phyloP scores from a whole-genome alignment of 2,113 vertebrate species.

The Burhinus oedicnemus region DNA sequence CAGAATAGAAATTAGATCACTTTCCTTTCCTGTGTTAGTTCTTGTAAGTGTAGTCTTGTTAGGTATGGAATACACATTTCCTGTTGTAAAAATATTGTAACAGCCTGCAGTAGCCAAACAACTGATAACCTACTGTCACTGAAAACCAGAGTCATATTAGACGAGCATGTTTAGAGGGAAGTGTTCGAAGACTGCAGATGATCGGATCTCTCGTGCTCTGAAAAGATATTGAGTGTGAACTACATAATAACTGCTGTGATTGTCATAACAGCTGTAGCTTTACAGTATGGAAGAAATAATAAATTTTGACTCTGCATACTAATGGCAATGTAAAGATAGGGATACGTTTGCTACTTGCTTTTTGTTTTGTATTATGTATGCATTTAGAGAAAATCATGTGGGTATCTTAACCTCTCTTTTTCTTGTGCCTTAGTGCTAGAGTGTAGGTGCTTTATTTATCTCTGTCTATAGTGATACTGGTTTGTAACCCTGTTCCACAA shows the following conservation, averaged over 20 bases:
- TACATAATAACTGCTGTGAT: background rate
- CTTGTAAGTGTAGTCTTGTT: slow-evolving; percentile 33
- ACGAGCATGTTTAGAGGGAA: background rate
- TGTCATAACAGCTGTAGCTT: background rate
- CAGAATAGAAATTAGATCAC: slow-evolving; percentile 53
- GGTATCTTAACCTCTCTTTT: background rate
- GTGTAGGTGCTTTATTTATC: background rate
- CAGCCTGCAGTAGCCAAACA: background rate
- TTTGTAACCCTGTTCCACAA: background rate
- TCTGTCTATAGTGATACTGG: background rate
- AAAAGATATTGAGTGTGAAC: accelerated
- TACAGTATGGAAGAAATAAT: background rate
- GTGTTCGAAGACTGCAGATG: background rate
- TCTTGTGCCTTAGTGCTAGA: background rate
- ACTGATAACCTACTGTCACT: background rate
- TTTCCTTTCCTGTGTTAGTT: slow-evolving; percentile 49
- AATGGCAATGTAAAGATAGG: background rate
- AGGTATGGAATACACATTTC: slow-evolving; percentile 47
- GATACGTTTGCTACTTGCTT: background rate
- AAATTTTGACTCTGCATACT: background rate
- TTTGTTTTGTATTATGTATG: background rate
- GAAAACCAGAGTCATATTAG: background rate
- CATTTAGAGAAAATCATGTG: background rate
- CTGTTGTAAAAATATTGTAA: slow-evolving; percentile 30
- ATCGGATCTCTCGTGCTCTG: background rate